Base-by-base conservation (phyloP, 2,113 vertebrate genomes). In the Tapirus terrestris region DNA sequence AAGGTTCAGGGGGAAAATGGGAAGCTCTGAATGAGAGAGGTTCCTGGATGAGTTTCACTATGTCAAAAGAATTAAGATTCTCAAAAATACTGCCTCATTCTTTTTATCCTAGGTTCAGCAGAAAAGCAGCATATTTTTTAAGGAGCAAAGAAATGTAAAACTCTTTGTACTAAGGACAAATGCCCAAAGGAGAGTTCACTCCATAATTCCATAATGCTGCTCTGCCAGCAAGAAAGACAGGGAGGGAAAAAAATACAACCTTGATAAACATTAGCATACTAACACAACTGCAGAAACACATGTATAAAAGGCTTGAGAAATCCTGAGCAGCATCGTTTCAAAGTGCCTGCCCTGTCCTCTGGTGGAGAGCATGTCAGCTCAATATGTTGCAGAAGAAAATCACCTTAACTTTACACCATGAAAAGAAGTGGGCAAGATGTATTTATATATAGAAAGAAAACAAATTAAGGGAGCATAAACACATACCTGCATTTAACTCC, bases 31-130 rank as follows among this genome's bases (percentile, higher is more conserved):
- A 80, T 94, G 43, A 79, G 80, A 96, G 11, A 45, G 45, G 1
- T 25, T 90, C 73, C 43, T n/a, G 31, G 51, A 89, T 85, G n/a
- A 36, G 77, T 87, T 75, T 88, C 56, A 90, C 58, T 21, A 70
- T 76, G 81, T 83, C 73, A 33, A 97, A 97, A 14, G 81, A 96
- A 96, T 94, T 96, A 92, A 95, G 83, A 91, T 89, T 80, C 83
- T 48, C 89, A 67, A 48, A 95, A 60, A 96, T 51, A 75, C 36
- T 36, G 80, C 48, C 73, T 89, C 14, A 10, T 72, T 72, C 83
- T 91, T 96, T 96, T 96, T 96, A 95, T 92, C 83, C 58, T 79
- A 43, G 53, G 43, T 91, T 96, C 58, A 93, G 58, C 51, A 72
- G 92, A 96, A 96, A 95, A 95, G 79, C 36, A 77, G 36, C 56